These are phyloP conservation scores for Drosophila paranaensis DNA, from an alignment of 2,888 invertebrate genomes.

Conservation along the genomic window DNA sequence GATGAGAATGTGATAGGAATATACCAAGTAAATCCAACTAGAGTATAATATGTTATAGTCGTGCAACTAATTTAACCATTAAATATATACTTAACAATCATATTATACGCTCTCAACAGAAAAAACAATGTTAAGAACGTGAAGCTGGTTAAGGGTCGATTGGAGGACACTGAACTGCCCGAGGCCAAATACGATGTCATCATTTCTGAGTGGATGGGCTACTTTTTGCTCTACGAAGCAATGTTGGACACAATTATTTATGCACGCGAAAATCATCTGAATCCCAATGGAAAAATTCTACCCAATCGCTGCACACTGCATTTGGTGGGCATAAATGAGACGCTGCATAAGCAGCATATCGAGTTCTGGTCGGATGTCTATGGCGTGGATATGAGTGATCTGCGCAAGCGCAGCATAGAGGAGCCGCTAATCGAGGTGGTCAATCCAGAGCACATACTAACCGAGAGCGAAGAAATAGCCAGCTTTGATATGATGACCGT, in stretches of 20 bases:
- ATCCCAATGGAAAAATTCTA: constrained; percentile 90
- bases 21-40: not conserved
- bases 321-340: constrained; percentile 91
- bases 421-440: constrained; percentile 91
- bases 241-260: constrained; percentile 98
- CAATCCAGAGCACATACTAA: constrained; percentile 87
- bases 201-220: constrained; percentile 99
- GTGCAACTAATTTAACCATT: no score
- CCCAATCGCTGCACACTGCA: constrained; percentile 94
- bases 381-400: constrained; percentile 96
- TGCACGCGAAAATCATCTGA: constrained; percentile 93
- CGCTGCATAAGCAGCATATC: constrained; percentile 90
- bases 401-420: constrained; percentile 92
- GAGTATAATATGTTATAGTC: not conserved
- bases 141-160: constrained; percentile 91
- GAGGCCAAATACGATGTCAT: constrained; percentile 93
- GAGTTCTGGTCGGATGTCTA: constrained; percentile 97
- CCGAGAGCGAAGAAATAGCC: constrained; percentile 88
- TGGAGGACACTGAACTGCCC: constrained; percentile 93
- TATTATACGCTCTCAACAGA: constrained; percentile 51
- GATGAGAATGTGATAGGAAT: not conserved
- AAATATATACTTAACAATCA: not conserved
- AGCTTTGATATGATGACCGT: constrained; percentile 92
- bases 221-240: constrained; percentile 97
- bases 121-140: constrained; percentile 87